Evolutionary conservation across 1,140 invertebrate species (phyloP).

Genomic region (Paraescarpia echinospica): DNA sequence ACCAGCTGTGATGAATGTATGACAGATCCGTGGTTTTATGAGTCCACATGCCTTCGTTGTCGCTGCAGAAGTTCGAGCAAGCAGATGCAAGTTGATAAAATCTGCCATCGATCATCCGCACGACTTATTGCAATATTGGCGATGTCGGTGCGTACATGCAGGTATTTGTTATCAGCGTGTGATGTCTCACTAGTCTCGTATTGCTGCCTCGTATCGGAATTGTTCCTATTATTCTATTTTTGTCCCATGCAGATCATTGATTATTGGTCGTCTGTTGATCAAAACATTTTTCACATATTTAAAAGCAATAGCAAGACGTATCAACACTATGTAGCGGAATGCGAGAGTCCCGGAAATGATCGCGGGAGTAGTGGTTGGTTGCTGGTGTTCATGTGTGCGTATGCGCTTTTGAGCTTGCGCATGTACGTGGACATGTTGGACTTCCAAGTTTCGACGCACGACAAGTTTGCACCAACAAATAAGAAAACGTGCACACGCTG

Average conservation of each 20-base stretch:
- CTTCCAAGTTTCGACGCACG: not conserved
- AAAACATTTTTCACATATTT: not conserved
- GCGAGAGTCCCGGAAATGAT: not conserved
- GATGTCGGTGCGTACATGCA: not conserved
- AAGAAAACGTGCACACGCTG: not conserved
- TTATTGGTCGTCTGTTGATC: not conserved
- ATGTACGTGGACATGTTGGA: no score
- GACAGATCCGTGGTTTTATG: not conserved
- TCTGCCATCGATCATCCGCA: not conserved
- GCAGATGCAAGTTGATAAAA: not conserved
- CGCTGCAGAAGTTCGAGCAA: not conserved
- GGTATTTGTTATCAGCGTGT: not conserved
- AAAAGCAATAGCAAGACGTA: not conserved
- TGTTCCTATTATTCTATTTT: not conserved
- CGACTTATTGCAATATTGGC: not conserved
- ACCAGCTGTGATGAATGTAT: no score
- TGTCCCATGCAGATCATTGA: not conserved
- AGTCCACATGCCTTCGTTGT: not conserved
- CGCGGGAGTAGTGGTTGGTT: not conserved
- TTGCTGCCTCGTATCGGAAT: not conserved
- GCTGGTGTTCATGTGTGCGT: not conserved
- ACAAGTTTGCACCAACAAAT: not conserved
- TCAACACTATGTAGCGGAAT: not conserved
- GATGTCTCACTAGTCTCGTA: not conserved
- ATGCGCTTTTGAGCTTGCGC: not conserved